phyloP scores from a whole-genome alignment of 2,113 vertebrate species.

The Cricetomys ansorgei region DNA sequence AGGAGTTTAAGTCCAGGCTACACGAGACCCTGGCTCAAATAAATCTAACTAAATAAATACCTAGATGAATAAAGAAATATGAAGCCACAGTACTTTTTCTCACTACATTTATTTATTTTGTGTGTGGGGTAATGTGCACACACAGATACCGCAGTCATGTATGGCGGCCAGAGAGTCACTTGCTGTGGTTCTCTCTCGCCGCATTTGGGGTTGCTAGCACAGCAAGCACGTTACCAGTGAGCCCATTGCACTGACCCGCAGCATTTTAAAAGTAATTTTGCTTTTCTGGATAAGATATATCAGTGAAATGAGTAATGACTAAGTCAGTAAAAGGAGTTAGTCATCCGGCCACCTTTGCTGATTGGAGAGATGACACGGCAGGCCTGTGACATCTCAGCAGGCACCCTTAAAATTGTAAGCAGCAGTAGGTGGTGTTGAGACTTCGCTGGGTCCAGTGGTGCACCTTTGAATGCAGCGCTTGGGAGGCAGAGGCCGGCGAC shows the following conservation, averaged over 20 bases:
- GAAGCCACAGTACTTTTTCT: not conserved
- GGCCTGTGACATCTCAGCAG: not conserved
- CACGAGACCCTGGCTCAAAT: not conserved
- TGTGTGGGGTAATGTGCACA: fast-evolving
- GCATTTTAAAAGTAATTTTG: not conserved
- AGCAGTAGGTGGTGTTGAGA: not conserved
- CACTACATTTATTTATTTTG: not conserved
- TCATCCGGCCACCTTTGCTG: not conserved
- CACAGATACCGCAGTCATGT: not conserved
- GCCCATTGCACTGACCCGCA: not conserved
- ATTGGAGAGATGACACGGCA: not conserved
- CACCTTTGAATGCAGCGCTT: not conserved
- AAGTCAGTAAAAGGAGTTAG: not conserved
- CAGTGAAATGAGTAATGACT: conserved; percentile 34
- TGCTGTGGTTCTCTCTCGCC: not conserved
- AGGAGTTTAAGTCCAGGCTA: not conserved
- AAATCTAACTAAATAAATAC: not conserved
- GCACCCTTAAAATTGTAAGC: not conserved
- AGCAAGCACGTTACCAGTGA: not conserved
- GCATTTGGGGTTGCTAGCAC: not conserved
- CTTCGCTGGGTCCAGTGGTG: not conserved
- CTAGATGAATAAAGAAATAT: not conserved
- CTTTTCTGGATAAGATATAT: conserved; percentile 41
- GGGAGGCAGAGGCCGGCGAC: not conserved
- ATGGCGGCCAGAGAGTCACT: not conserved